Evolutionary conservation across 2,888 invertebrate species (phyloP).

Genomic region (Acronicta psi): DNA sequence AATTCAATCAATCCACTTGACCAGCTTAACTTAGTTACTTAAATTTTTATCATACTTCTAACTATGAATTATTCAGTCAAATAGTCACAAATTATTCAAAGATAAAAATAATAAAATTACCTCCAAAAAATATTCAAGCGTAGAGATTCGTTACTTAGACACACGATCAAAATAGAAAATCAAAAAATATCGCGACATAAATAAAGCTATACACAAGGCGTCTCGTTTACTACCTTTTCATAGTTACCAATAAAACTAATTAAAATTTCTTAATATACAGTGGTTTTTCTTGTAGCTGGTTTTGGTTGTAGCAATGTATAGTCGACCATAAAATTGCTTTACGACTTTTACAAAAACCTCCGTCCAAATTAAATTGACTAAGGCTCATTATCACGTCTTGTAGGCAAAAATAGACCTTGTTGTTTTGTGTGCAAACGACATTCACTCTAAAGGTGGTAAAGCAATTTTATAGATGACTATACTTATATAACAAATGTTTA

Average conservation of each 20-base stretch:
- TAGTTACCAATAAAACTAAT: constrained; percentile 37
- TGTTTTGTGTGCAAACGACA: too few relatives aligned
- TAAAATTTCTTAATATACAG: constrained; percentile 32
- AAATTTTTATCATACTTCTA: neutral
- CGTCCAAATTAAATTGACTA: too few relatives aligned
- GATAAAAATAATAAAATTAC: constrained; percentile 36
- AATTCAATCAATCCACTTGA: too few relatives aligned
- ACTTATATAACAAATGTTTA: constrained; percentile 1
- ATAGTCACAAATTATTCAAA: constrained; percentile 31
- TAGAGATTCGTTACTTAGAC: constrained; percentile 58
- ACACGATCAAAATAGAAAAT: constrained; percentile 37
- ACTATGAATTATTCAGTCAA: constrained; percentile 18
- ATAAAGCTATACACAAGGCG: constrained; percentile 65
- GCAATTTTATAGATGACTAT: too few relatives aligned
- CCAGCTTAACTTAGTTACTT: neutral
- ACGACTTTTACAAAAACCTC: too few relatives aligned
- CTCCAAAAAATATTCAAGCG: constrained; percentile 45
- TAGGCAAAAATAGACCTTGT: too few relatives aligned
- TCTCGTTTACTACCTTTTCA: constrained; percentile 49
- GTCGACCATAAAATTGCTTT: too few relatives aligned
- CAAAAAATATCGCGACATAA: constrained; percentile 53
- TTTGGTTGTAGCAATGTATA: constrained; percentile 17
- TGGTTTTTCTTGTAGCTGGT: constrained; percentile 17
- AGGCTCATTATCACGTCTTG: too few relatives aligned
- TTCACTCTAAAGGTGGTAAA: too few relatives aligned